These are phyloP conservation scores for Rhamphomyia laevipes DNA, from an alignment of 2,888 invertebrate species.

Conservation along the genomic window DNA sequence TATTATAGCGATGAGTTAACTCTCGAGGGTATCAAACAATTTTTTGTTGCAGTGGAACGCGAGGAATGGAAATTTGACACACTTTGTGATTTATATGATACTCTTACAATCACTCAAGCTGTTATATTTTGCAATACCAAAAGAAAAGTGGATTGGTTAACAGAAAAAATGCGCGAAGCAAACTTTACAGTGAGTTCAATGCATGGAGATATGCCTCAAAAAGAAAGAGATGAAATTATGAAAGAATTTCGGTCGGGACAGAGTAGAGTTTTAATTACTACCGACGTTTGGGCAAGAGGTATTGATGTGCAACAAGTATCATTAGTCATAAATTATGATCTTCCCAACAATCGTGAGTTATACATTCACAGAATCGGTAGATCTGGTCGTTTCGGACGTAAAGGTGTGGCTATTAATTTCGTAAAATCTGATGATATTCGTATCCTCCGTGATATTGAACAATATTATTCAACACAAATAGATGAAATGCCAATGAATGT, in stretches of 20 bases:
- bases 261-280: constrained; percentile 83
- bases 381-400: constrained; percentile 94
- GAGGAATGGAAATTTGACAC: constrained; percentile 99
- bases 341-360: constrained; percentile 48
- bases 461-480: constrained; percentile 99
- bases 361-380: constrained; percentile 46
- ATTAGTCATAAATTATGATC: constrained; percentile 41
- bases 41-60: constrained; percentile 97
- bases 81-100: constrained; percentile 95
- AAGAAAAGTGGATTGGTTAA: constrained; percentile 96
- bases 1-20: constrained; percentile 86
- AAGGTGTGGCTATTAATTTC: constrained; percentile 99
- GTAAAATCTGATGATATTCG: constrained; percentile 99
- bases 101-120: constrained; percentile 96
- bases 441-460: constrained; percentile 97
- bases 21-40: constrained; percentile 98
- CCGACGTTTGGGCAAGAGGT: constrained; percentile 99
- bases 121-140: constrained; percentile 99
- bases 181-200: constrained; percentile 99
- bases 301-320: constrained; percentile 99
- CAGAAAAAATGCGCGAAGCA: constrained; percentile 97
- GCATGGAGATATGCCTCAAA: constrained; percentile 49
- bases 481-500: constrained; percentile 64
- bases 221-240: constrained; percentile 44
- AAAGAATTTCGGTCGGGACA: constrained; percentile 39